These are phyloP conservation scores for Diplazon laetatorius DNA, from an alignment of 2,888 invertebrate genomes.

Conservation along the genomic window DNA sequence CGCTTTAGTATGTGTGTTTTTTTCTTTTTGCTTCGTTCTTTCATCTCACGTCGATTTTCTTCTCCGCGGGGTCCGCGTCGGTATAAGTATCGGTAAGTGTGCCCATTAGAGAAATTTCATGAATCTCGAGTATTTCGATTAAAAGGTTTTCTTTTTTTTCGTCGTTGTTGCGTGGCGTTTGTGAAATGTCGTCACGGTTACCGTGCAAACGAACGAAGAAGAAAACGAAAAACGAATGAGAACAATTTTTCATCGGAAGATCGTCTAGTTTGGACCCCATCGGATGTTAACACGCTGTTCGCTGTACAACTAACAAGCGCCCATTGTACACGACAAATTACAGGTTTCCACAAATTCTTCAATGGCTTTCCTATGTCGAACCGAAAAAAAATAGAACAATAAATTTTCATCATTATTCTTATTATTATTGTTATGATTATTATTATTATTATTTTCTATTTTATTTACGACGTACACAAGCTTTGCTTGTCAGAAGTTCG, in stretches of 20 bases:
- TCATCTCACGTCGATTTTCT: slow-evolving; percentile 18
- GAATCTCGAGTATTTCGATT: slow-evolving; percentile 61
- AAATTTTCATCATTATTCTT: slow-evolving; percentile 26
- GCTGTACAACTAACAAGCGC: slow-evolving; percentile 31
- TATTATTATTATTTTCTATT: too few relatives aligned
- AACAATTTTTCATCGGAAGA: slow-evolving; percentile 50
- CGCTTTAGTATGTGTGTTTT: slow-evolving; percentile 14
- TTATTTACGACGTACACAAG: not conserved
- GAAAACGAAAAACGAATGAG: slow-evolving; percentile 11
- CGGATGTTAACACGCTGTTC: not conserved
- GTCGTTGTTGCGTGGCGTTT: too few relatives aligned
- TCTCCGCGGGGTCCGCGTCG: not conserved
- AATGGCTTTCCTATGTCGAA: not conserved
- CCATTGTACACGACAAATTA: slow-evolving; percentile 78
- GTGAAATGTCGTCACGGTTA: slow-evolving; percentile 66
- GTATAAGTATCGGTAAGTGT: slow-evolving; percentile 42
- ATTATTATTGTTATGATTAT: not conserved
- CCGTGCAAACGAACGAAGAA: slow-evolving; percentile 30
- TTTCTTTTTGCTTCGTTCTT: slow-evolving; percentile 37
- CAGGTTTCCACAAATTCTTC: slow-evolving; percentile 71
- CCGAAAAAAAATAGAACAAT: slow-evolving; percentile 7
- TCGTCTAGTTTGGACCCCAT: slow-evolving; percentile 22
- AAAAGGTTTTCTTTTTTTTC: slow-evolving; percentile 21
- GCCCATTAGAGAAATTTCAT: slow-evolving; percentile 66
- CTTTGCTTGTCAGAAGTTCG: slow-evolving; percentile 11